A percentile compares a stretch with the other conserved stretches of the same genome.
Conservation (phyloP, 1,140 invertebrate species). For the Scaptomyza graminum region DNA sequence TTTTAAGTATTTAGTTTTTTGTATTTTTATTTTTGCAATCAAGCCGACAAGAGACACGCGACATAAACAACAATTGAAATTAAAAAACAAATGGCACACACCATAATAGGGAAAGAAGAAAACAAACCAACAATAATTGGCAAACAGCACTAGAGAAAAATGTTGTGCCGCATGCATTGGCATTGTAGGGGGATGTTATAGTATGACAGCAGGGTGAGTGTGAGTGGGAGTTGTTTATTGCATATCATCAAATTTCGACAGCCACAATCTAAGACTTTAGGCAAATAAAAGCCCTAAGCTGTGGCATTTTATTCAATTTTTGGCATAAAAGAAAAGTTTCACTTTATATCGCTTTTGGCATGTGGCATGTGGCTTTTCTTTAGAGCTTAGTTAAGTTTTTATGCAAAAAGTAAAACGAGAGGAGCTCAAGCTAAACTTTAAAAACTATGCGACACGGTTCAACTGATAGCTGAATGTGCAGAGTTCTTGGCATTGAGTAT, state of each 20-base stretch:
- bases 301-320: slow-evolving; percentile 61
- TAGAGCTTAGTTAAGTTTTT: slow-evolving; percentile 40
- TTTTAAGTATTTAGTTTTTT: not conserved
- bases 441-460: slow-evolving; percentile 53
- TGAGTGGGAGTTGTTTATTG: slow-evolving; percentile 26
- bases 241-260: slow-evolving; percentile 56
- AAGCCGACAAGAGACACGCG: slow-evolving; percentile 19
- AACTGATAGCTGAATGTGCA: slow-evolving; percentile 27
- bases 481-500: slow-evolving; percentile 70
- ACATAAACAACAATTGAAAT: slow-evolving; percentile 30
- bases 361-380: slow-evolving; percentile 9
- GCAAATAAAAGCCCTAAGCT: slow-evolving; percentile 16
- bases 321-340: slow-evolving; percentile 64
- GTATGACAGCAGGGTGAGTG: slow-evolving; percentile 1
- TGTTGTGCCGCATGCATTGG: slow-evolving; percentile 48
- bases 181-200: slow-evolving; percentile 6
- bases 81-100: slow-evolving; percentile 42
- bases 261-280: not conserved
- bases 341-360: slow-evolving; percentile 24
- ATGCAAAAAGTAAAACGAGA: slow-evolving; percentile 14
- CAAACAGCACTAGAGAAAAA: slow-evolving; percentile 25
- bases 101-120: slow-evolving; percentile 30
- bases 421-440: slow-evolving; percentile 10
- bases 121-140: slow-evolving; percentile 12
- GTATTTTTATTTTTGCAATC: slow-evolving; percentile 26